These are phyloP conservation scores for Coremacera marginata DNA, from an alignment of 2,888 invertebrate genomes.

Conservation along the genomic window DNA sequence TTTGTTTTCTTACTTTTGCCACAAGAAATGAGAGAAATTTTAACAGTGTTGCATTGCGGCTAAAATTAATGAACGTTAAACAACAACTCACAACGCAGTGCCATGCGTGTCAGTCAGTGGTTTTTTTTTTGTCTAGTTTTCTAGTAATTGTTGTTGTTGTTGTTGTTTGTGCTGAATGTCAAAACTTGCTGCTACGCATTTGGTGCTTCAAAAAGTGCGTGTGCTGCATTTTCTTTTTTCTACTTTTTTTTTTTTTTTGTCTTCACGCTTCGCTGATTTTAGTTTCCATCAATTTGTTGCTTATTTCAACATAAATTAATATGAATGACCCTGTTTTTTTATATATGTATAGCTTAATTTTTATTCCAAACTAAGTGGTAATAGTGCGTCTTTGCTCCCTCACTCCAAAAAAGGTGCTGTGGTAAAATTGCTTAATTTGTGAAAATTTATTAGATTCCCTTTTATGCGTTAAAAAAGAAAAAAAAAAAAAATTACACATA, in stretches of 20 bases:
- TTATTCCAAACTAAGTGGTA: too few relatives aligned
- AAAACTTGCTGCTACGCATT: constrained; percentile 8
- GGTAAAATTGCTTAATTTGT: not conserved
- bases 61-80: not conserved
- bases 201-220: constrained; percentile 3
- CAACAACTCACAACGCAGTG: not conserved
- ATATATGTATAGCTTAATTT: not conserved
- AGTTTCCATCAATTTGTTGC: not conserved
- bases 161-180: constrained; percentile 6
- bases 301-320: not conserved
- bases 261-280: not conserved
- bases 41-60: not conserved
- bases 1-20: too few relatives aligned
- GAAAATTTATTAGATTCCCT: too few relatives aligned
- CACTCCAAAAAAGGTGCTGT: not conserved
- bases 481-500: too few relatives aligned
- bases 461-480: too few relatives aligned
- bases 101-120: not conserved
- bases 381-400: not conserved
- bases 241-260: not conserved
- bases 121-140: not conserved
- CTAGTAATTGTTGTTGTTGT: not conserved
- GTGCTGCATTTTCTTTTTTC: not conserved
- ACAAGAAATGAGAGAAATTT: constrained; percentile 2
- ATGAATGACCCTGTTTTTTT: not conserved